Conservation (phyloP, 2,113 vertebrate genomes). For the Glaucomys volans region DNA sequence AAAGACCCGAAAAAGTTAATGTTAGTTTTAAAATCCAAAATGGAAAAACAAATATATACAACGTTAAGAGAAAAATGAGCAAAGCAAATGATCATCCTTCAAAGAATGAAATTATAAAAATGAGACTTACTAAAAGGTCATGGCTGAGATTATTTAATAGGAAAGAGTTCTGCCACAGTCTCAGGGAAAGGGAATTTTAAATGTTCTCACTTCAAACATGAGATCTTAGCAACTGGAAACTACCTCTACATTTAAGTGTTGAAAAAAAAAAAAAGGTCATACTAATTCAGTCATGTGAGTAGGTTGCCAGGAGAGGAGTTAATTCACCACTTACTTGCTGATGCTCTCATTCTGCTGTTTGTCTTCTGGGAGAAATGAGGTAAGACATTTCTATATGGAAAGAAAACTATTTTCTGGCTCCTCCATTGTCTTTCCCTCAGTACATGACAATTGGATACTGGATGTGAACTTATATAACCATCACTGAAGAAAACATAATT, state of each 20-base stretch:
- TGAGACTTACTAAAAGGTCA: conserved; percentile 63
- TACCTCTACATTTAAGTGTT: conserved; percentile 31
- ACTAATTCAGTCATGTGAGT: conserved; percentile 15
- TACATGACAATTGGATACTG: neutral
- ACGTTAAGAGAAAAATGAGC: conserved; percentile 70
- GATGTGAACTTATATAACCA: neutral
- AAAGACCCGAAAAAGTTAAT: neutral
- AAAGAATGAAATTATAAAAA: conserved; percentile 58
- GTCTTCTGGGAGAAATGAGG: conserved; percentile 18
- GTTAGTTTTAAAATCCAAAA: conserved; percentile 62
- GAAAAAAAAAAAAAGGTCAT: neutral
- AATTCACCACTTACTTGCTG: neutral
- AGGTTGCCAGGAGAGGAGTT: neutral
- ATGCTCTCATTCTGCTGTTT: neutral
- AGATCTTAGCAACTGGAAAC: conserved; percentile 14
- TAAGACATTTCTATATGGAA: conserved; percentile 32
- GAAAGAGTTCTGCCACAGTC: neutral
- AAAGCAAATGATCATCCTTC: conserved; percentile 72
- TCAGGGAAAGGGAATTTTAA: neutral
- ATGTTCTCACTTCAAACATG: conserved; percentile 42
- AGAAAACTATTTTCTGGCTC: neutral
- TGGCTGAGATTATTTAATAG: conserved; percentile 1
- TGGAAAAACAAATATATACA: conserved; percentile 43
- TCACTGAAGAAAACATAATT: neutral
- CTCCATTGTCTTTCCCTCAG: neutral